Conservation (phyloP, 2,797 vertebrate genomes). For the Gymnothorax javanicus region DNA sequence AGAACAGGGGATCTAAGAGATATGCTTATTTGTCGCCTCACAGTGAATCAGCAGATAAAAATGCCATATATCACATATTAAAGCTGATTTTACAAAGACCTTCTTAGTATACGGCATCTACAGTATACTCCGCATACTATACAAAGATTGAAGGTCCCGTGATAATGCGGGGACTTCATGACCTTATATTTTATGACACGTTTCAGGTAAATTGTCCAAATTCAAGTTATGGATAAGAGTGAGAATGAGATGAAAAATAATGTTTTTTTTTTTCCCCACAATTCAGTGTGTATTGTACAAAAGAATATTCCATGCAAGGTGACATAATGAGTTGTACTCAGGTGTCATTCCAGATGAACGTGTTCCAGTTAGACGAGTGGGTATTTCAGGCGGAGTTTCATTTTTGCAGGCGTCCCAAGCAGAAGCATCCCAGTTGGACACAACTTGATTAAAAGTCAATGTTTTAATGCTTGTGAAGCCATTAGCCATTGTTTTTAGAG, state of each 20-base stretch:
- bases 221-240: neutral
- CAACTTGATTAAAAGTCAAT: too few relatives aligned
- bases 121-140: neutral
- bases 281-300: too few relatives aligned
- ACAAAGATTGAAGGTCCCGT: neutral
- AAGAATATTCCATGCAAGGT: too few relatives aligned
- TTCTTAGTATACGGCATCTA: neutral
- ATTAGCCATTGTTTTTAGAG: too few relatives aligned
- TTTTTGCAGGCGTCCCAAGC: too few relatives aligned
- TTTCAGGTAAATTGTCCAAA: neutral
- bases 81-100: neutral
- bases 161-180: neutral
- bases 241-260: neutral
- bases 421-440: too few relatives aligned
- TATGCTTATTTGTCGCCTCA: constrained; percentile 43
- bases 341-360: too few relatives aligned
- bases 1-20: constrained; percentile 51
- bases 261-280: neutral
- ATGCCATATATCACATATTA: constrained; percentile 44
- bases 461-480: too few relatives aligned
- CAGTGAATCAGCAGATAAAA: constrained; percentile 61
- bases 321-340: too few relatives aligned
- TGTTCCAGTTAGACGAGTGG: too few relatives aligned
- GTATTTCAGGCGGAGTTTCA: too few relatives aligned
- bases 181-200: neutral